Evolutionary conservation across 2,888 invertebrate species (phyloP).

Genomic region (Taenaris catops): DNA sequence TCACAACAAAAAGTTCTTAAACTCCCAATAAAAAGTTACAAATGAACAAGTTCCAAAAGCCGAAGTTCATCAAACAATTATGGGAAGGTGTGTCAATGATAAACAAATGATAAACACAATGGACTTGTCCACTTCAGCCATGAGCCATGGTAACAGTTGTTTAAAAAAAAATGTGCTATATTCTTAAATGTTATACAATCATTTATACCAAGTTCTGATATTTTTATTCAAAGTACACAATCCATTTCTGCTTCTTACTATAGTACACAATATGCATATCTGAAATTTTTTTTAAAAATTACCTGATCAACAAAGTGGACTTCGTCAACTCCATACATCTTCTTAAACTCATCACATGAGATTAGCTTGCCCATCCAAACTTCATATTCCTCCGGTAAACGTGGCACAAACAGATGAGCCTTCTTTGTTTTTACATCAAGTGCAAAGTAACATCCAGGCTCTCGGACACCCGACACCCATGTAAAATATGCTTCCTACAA

Average conservation of each 20-base stretch:
- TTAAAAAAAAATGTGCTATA: too few species aligned
- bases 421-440: conserved; percentile 86
- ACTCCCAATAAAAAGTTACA: too few species aligned
- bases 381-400: conserved; percentile 91
- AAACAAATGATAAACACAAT: too few species aligned
- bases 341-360: conserved; percentile 84
- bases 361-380: conserved; percentile 96
- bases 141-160: too few species aligned
- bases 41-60: too few species aligned
- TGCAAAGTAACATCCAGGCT: conserved; percentile 94
- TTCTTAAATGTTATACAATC: too few species aligned
- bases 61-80: too few species aligned
- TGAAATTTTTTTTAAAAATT: conserved; percentile 21
- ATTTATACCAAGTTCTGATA: too few species aligned
- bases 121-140: too few species aligned
- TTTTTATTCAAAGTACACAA: too few species aligned
- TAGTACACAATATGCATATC: neutral
- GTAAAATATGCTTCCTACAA: conserved; percentile 96
- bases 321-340: conserved; percentile 90
- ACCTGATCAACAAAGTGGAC: conserved; percentile 90
- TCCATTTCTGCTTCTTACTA: neutral
- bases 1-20: too few species aligned
- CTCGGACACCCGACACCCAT: conserved; percentile 96
- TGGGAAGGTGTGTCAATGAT: too few species aligned
- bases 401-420: conserved; percentile 91